Evolutionary conservation across 2,113 vertebrate genomes (phyloP), one percentile per base, ranked within the genome.

Genomic region (Cacatua alba): DNA sequence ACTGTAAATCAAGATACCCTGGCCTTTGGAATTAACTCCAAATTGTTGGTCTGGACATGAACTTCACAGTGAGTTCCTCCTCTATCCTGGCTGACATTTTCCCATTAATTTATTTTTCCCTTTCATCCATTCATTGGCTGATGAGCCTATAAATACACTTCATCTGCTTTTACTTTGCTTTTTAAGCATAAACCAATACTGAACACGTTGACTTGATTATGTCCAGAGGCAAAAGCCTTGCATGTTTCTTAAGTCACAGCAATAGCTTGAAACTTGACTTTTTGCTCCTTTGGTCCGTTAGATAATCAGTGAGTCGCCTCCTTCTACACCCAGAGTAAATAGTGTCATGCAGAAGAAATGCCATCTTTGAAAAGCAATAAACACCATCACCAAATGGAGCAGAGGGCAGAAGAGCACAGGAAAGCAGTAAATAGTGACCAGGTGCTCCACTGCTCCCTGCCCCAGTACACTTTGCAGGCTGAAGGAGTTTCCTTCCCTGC

Each of bases 81-180:
- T 98, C 96, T 96, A 82, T 95, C 88, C 97, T 97, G 95, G 96
- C 97, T 98, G 97, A 98, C 92, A 97, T 98, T 97, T 98, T 82
- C 97, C 95, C 95, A 98, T 98, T 98, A 97, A 98, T 98, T 98
- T 96, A 48, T 98, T 97, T 97, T 96, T 96, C 82, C 71, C 93
- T 98, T 98, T 98, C 97, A 98, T 98, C 97, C 97, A 96, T 97
- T 97, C 97, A 97, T 97, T 97, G 98, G 96, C 95, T 97, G 97
- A 98, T 98, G 97, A 97, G 80, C 96, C 97, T 97, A 97, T 98
- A 98, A 98, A 98, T 98, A 98, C 75, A 90, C 90, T 97, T 98
- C 98, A 98, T 98, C 98, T 98, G 98, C 97, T 98, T 98, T 98
- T 97, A 98, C 97, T 98, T 98, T 97, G 96, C 97, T 97, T 97